Evolutionary conservation across 2,888 invertebrate species (phyloP), one percentile per base, ranked within the genome.

Genomic region (Temnothorax ravouxi): DNA sequence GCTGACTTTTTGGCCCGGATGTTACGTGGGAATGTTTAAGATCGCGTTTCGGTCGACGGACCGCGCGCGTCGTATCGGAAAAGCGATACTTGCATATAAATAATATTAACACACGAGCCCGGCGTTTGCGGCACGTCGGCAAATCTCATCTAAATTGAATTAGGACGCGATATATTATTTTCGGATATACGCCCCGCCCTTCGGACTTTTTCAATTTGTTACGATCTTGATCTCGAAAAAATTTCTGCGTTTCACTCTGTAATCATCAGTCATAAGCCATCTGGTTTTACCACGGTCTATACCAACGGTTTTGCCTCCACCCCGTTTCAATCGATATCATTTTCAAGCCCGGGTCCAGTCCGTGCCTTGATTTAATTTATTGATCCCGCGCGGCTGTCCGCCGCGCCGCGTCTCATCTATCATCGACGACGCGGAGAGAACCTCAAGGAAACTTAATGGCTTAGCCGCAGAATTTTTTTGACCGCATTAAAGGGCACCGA

Each of bases 181-280:
- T 72, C 72, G 25, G 25, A 72, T 13, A 72, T 13, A 47, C 59
- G 72, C 56, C 21, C 56, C 47, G 34, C 11, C 21, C 6, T 44
- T 0, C 29, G 29, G 79, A 79, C 83, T 83, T 84, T 83, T 75
- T 82, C 89, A 75, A 89, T 89, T 85, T 84, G 84, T 85, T 86
- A 83, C 86, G 77, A 87, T 79, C 75, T 71, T 61, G 85, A 83
- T 83, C 71, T 83, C 71, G 59, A 81, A n/a, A n/a, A n/a, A n/a
- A 84, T 83, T 89, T 89, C 79, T 79, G 86, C 89, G 59, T 86
- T 61, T 88, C 88, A 89, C 85, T 82, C 85, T 4, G 81, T 56
- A 71, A 56, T 81, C 89, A 88, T 88, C 89, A 86, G 81, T 88
- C 87, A 87, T 83, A 83, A 79, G 83, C 76, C 89, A 86, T 76